Base-by-base conservation (phyloP, 2,797 vertebrate species). In the Rhynchotus rufescens region DNA sequence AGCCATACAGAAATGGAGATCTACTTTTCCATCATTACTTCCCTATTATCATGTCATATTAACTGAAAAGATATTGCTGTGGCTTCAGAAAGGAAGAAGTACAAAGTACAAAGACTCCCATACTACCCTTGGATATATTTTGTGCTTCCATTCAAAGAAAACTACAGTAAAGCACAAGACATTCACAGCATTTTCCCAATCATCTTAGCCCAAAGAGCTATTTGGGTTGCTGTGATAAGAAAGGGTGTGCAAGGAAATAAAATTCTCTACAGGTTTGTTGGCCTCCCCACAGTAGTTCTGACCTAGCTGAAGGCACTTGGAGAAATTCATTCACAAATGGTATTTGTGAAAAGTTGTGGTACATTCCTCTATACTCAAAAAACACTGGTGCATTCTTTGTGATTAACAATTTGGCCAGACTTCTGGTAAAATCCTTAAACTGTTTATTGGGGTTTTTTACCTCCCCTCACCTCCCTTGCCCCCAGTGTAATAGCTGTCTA, bases 131-230 rank as follows among this genome's bases (percentile, higher is more conserved):
- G 14, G 20, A 20, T 67, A 21, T 26, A 64, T 26, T 42, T 76
- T 60, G 9, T 51, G 15, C 9, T 82, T 15, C n/a, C 75, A 7
- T 60, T 74, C 52, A 38, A 86, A 68, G 15, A 79, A 28, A 65
- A 34, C 12, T 69, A 9, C 4, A 38, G 16, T 51, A 69, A 81
- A 88, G 2, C 12, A 22, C 12, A 74, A 74, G 47, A 42, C 15
- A 61, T 3, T 13, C 23, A 28, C 2, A 2, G 8, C 2, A 2
- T 34, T 64, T 83, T 60, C 15, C 7, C 14, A 4, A 30, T 3
- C 17, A 38, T 3, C 19, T 72, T 80, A 34, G 34, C 26, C 14
- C 45, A 8, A 10, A 28, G 19, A 67, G 60, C 28, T 19, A 51
- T 16, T 45, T 40, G 23, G 15, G 9, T 40, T n/a, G 15, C 32